phyloP scores from a whole-genome alignment of 2,797 vertebrate species.

The Rhodeus uyekii region DNA sequence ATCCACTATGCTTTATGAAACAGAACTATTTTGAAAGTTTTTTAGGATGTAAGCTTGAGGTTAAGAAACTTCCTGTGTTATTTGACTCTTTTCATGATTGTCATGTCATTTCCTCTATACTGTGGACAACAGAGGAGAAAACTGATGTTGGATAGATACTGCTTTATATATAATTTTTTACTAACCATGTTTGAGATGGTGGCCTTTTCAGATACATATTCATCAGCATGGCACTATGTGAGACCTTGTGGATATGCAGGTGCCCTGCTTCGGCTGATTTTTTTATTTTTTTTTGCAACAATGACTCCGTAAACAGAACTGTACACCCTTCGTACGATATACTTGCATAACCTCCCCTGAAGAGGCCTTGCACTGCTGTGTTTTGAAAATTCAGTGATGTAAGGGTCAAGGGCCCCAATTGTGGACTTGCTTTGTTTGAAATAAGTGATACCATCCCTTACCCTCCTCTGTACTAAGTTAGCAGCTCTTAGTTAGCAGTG shows the following conservation, averaged over 20 bases:
- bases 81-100: background rate
- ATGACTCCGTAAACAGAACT: conserved; percentile 31
- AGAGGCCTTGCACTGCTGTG: background rate
- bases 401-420: background rate
- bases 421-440: conserved; percentile 11
- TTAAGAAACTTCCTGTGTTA: conserved; percentile 5
- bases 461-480: background rate
- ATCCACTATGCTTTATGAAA: background rate
- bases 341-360: conserved; percentile 42
- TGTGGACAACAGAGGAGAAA: background rate
- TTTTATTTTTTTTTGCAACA: conserved; percentile 1
- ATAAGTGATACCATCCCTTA: background rate
- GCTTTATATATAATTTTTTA: background rate
- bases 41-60: background rate
- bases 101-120: background rate
- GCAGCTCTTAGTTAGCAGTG: conserved; percentile 14
- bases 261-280: conserved; percentile 2
- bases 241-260: background rate
- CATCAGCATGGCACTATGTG: background rate
- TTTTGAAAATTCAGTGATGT: conserved; percentile 25
- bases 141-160: background rate
- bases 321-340: conserved; percentile 1
- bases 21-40: background rate
- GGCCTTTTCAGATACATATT: background rate
- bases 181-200: background rate